phyloP scores from a whole-genome alignment of 2,113 vertebrate species.

The Pimephales promelas region DNA sequence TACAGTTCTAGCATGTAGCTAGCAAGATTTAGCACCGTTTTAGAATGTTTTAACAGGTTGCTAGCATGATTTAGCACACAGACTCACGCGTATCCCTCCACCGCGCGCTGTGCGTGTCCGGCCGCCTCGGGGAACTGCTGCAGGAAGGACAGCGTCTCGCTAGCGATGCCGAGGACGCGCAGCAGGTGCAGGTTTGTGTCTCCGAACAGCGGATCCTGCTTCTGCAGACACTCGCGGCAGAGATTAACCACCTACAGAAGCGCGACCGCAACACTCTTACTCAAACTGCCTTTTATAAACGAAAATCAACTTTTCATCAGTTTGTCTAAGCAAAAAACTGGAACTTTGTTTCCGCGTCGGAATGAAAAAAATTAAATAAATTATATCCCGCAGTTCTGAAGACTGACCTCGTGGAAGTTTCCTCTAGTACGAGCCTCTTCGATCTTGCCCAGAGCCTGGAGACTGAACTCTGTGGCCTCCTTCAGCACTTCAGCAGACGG shows the following conservation, averaged over 20 bases:
- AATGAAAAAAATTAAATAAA: too few relatives aligned
- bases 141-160: constrained; percentile 87
- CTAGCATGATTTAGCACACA: too few relatives aligned
- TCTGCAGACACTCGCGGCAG: constrained; percentile 83
- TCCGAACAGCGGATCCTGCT: constrained; percentile 84
- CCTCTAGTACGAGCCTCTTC: constrained; percentile 79
- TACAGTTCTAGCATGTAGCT: too few relatives aligned
- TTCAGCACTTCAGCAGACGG: constrained; percentile 83
- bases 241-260: constrained; percentile 82
- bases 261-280: too few relatives aligned
- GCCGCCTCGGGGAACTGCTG: constrained; percentile 86
- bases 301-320: too few relatives aligned
- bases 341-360: too few relatives aligned
- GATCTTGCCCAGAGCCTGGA: constrained; percentile 84
- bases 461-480: constrained; percentile 80
- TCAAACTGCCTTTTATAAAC: too few relatives aligned
- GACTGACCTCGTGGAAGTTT: constrained; percentile 80
- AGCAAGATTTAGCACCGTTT: too few relatives aligned
- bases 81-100: constrained; percentile 90
- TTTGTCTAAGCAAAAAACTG: too few relatives aligned
- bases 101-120: constrained; percentile 79
- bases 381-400: too few relatives aligned
- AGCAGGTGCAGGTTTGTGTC: constrained; percentile 86
- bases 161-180: constrained; percentile 80
- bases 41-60: too few relatives aligned